Conservation (phyloP, 2,113 vertebrate species). For the Microcebus ravelobensis region DNA sequence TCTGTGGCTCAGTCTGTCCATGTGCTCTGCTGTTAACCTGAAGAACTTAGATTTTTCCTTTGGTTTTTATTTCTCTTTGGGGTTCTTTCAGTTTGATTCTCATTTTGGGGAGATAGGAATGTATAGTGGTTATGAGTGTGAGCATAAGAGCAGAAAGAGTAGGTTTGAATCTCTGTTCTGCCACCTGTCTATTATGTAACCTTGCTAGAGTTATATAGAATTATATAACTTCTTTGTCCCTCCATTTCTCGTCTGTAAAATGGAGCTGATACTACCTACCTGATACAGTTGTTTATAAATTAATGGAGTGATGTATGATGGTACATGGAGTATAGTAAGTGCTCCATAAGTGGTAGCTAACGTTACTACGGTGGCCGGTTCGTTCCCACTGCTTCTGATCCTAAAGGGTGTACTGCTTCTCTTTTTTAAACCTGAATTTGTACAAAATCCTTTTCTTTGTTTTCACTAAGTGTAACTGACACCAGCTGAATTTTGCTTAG, state of each 20-base stretch:
- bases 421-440: slow-evolving; percentile 15
- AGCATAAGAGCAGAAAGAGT: not conserved
- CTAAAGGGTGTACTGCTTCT: not conserved
- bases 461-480: not conserved
- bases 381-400: not conserved
- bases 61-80: not conserved
- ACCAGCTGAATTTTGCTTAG: not conserved
- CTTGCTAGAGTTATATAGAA: not conserved
- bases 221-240: not conserved
- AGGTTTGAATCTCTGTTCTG: not conserved
- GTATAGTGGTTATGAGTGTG: not conserved
- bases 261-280: too few species aligned
- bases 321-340: not conserved
- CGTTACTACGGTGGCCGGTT: not conserved
- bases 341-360: not conserved
- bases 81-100: not conserved
- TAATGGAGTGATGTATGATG: not conserved
- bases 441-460: not conserved
- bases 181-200: not conserved
- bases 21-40: too few species aligned
- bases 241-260: not conserved
- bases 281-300: not conserved
- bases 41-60: not conserved
- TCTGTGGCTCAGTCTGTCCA: too few species aligned
- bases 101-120: not conserved